A percentile compares a stretch with the other conserved stretches of the same genome.
phyloP scores from a whole-genome alignment of 2,113 vertebrate genomes.

The Zeus faber region DNA sequence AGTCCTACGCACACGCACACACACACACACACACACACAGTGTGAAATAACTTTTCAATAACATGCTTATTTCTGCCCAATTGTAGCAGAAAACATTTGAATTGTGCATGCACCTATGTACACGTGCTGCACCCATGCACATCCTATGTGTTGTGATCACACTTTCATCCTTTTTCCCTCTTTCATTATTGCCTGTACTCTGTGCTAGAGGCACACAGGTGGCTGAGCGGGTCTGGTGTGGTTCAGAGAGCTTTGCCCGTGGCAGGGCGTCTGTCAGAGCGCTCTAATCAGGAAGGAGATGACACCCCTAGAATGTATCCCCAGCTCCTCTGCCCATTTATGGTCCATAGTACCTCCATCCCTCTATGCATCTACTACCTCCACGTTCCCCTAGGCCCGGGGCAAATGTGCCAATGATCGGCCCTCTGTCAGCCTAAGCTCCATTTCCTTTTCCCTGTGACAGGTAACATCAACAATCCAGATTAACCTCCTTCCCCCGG shows the following conservation, averaged over 20 bases:
- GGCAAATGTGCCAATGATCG: constrained; percentile 51
- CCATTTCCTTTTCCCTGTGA: constrained; percentile 81
- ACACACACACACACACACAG: constrained; percentile 52
- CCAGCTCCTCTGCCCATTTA: neutral
- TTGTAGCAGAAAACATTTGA: too few species aligned
- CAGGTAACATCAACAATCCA: constrained; percentile 82
- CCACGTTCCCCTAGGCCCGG: neutral
- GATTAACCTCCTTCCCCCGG: constrained; percentile 68
- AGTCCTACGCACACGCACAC: constrained; percentile 74
- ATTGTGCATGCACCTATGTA: neutral
- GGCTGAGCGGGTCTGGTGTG: constrained; percentile 27
- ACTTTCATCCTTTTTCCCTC: too few species aligned
- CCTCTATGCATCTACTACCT: constrained; percentile 21
- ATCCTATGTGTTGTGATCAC: neutral
- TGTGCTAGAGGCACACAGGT: constrained; percentile 42
- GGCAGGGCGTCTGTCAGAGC: constrained; percentile 66
- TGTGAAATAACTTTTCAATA: too few species aligned
- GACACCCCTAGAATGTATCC: constrained; percentile 72
- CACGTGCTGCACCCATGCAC: neutral
- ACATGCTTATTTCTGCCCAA: too few species aligned
- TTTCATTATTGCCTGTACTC: too few species aligned
- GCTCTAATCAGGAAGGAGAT: constrained; percentile 59
- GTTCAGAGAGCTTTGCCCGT: constrained; percentile 29
- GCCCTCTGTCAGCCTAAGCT: constrained; percentile 55
- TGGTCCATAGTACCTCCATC: neutral